Percentiles rank a stretch among this genome's conserved stretches.
These are phyloP conservation scores for Mohoua ochrocephala DNA, from an alignment of 2,113 vertebrate genomes.

Conservation along the genomic window DNA sequence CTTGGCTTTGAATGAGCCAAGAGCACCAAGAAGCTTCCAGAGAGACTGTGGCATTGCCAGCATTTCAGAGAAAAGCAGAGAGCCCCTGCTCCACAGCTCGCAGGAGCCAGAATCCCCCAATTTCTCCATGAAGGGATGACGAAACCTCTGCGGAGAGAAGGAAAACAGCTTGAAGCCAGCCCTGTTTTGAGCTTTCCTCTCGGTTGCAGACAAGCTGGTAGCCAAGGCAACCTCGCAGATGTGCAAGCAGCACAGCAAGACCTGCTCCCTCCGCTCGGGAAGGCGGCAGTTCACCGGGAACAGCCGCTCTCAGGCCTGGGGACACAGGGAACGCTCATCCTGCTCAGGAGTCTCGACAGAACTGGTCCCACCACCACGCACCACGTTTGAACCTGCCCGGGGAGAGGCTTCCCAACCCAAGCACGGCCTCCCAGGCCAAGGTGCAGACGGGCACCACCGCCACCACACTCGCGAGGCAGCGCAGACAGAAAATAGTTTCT, in stretches of 20 bases:
- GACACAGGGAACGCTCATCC: background rate
- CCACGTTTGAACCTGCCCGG: accelerated
- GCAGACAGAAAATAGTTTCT: background rate
- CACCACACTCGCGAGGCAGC: background rate
- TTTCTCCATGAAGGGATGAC: background rate
- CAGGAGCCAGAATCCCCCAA: background rate
- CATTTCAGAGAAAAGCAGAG: accelerated
- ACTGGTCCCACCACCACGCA: background rate
- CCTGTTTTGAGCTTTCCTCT: background rate
- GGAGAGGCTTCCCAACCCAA: accelerated
- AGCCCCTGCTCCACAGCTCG: background rate
- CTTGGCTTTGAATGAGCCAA: background rate
- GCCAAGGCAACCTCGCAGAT: conserved; percentile 54
- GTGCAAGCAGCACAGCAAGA: background rate
- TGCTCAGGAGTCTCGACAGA: background rate
- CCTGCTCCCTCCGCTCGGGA: background rate
- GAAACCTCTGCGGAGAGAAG: background rate
- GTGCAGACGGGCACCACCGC: background rate
- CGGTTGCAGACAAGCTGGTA: background rate
- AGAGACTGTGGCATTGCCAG: background rate
- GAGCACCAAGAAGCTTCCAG: background rate
- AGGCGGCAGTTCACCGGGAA: background rate
- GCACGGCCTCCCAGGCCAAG: background rate
- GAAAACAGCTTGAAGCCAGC: background rate
- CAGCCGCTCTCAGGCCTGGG: background rate